Evolutionary conservation across 2,113 vertebrate genomes (phyloP).

Genomic region (Rostratula benghalensis): DNA sequence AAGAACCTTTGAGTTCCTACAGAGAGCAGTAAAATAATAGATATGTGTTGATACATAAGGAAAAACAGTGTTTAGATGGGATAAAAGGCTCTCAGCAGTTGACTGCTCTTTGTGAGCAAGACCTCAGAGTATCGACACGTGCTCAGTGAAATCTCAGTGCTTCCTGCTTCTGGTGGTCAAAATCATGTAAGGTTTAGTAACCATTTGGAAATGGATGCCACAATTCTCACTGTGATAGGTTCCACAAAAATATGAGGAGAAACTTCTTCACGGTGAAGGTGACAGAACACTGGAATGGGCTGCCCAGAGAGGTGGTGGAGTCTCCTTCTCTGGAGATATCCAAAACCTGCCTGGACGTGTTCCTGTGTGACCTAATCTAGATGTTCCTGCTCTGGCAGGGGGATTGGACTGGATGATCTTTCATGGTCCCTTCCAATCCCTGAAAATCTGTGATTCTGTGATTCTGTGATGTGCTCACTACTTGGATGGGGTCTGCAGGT

Average conservation of each 20-base stretch:
- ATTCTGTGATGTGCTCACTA: not conserved
- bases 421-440: too few relatives aligned
- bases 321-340: too few relatives aligned
- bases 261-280: too few relatives aligned
- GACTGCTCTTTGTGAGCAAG: not conserved
- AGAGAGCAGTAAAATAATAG: not conserved
- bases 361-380: too few relatives aligned
- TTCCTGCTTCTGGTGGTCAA: not conserved
- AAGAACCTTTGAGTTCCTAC: not conserved
- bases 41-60: accelerated
- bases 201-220: not conserved
- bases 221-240: not conserved
- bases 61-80: not conserved
- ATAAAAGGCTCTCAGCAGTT: not conserved
- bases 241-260: too few relatives aligned
- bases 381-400: too few relatives aligned
- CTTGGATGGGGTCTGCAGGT: not conserved
- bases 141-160: not conserved
- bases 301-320: too few relatives aligned
- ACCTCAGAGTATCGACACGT: not conserved
- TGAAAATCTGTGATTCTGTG: not conserved
- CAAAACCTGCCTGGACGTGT: too few relatives aligned
- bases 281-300: too few relatives aligned
- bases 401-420: too few relatives aligned
- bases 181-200: not conserved